phyloP scores from a whole-genome alignment of 2,797 vertebrate genomes.

The Lemur catta region DNA sequence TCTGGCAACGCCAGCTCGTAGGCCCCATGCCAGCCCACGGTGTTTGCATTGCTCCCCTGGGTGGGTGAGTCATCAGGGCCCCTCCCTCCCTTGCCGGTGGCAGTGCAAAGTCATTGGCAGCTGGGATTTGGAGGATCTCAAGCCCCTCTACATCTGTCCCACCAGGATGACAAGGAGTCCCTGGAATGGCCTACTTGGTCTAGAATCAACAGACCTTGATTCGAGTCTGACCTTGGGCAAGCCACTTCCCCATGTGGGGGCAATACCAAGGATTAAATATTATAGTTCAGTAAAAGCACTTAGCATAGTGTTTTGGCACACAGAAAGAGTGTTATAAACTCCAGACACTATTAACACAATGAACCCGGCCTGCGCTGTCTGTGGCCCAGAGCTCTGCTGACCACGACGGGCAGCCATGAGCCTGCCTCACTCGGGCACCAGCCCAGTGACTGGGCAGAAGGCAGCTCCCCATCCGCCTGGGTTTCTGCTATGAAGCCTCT shows the following conservation, averaged over 20 bases:
- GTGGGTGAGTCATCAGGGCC: not conserved
- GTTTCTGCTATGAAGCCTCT: not conserved
- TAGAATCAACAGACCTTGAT: not conserved
- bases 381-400: not conserved
- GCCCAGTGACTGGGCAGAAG: not conserved
- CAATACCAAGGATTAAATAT: not conserved
- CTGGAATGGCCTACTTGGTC: not conserved
- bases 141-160: not conserved
- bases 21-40: not conserved
- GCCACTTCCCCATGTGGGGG: not conserved
- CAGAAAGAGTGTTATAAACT: not conserved
- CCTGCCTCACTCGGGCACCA: not conserved
- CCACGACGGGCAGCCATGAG: rapidly evolving
- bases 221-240: not conserved
- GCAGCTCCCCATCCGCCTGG: not conserved
- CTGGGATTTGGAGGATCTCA: not conserved
- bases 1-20: constrained; percentile 51
- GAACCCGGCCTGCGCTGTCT: not conserved
- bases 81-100: not conserved
- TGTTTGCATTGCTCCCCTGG: not conserved
- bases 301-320: not conserved
- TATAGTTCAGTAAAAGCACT: not conserved
- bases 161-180: not conserved
- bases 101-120: not conserved
- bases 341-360: not conserved